Base-by-base conservation (phyloP, 2,888 invertebrate genomes). In the Erpobdella octoculata region DNA sequence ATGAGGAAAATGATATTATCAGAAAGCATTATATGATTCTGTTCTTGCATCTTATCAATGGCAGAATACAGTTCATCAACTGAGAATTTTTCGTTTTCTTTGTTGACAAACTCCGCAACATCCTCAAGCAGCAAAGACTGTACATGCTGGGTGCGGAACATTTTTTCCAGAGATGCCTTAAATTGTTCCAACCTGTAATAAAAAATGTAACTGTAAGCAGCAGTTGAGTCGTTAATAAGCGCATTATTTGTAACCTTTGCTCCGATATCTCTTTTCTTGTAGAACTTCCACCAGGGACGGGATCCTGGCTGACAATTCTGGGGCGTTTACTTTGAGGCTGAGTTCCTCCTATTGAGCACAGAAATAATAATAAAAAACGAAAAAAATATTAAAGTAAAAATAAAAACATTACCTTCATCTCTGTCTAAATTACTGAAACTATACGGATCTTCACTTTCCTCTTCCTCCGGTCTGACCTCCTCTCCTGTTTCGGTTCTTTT, bases 1-100 rank as follows among this genome's bases (percentile, higher is more conserved):
- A 82, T 81, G 37, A 82, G 74, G 78, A 81, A 81, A 8, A 82
- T 75, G 8, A 80, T 77, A 67, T 81, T 78, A 73, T 82, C 81
- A 2, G 81, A 79, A 78, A 91, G 85, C 94, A 96, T 94, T 73
- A 95, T 88, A 81, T 92, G 91, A 85, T 94, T 95, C 76, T 90
- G 92, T 46, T 89, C 89, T 3, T 90, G 89, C 93, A 96, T 93
- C 74, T 86, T 86, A 15, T 88, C 85, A 15, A 96, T 85, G 1
- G 93, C 94, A 0, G 90, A 89, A 59, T 86, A 84, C 6, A 94
- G 86, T 85, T 96, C 95, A 0, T 83, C 86, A 1, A 85, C 80
- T 0, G 86, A 85, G 77, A 83, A 84, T 6, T 78, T 77, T 8
- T 76, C 72, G 68, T 79, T 77, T 48, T 88, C 86, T 53, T 86